Evolutionary conservation across 2,797 vertebrate genomes (phyloP).

Genomic region (Pseudocheirus occidentalis): DNA sequence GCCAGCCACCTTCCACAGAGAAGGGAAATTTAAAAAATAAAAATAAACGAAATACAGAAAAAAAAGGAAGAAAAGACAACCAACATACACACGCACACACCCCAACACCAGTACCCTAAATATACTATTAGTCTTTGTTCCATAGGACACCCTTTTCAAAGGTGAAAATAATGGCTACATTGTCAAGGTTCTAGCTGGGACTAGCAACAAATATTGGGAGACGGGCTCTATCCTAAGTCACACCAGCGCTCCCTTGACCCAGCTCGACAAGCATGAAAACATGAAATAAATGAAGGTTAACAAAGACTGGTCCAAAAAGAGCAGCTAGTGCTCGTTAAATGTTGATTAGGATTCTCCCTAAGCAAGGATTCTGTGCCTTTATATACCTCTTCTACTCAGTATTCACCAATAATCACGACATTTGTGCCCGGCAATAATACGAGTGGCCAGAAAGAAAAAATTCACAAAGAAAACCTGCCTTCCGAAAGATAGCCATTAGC

Average conservation of each 20-base stretch:
- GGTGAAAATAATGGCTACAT: conserved; percentile 79
- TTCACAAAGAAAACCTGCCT: conserved; percentile 57
- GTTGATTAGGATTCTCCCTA: not conserved
- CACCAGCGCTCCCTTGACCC: conserved; percentile 79
- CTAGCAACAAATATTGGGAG: conserved; percentile 74
- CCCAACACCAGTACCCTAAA: conserved; percentile 63
- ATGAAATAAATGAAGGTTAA: conserved; percentile 89
- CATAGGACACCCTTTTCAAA: conserved; percentile 68
- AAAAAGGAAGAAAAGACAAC: not conserved
- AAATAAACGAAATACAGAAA: not conserved
- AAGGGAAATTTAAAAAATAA: not conserved
- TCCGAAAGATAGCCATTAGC: conserved; percentile 68
- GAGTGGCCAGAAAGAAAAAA: conserved; percentile 59
- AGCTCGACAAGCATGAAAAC: conserved; percentile 88
- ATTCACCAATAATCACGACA: conserved; percentile 45
- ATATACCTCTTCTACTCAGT: conserved; percentile 22
- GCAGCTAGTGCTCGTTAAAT: conserved; percentile 63
- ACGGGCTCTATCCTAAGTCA: conserved; percentile 78
- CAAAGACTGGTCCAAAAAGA: conserved; percentile 84
- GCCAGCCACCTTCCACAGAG: conserved; percentile 22
- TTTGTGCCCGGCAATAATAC: conserved; percentile 49
- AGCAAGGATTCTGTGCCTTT: not conserved
- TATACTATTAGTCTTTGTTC: conserved; percentile 81
- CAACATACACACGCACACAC: conserved; percentile 30
- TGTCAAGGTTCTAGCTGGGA: conserved; percentile 77